Evolutionary conservation across 1,140 invertebrate species (phyloP).

Genomic region (Homarus americanus): DNA sequence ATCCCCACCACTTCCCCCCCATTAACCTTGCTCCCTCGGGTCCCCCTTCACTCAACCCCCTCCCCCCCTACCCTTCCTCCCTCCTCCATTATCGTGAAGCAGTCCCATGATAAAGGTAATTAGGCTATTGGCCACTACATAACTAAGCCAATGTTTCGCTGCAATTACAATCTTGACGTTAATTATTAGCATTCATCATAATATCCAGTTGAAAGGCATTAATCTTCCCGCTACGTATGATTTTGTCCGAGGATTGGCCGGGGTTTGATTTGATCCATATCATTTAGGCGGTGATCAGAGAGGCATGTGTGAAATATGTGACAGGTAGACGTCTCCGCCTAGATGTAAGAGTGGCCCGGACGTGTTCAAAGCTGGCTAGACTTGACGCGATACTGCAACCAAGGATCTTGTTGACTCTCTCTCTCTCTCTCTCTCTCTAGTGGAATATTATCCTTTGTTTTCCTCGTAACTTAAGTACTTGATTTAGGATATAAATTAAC

Average conservation of each 20-base stretch:
- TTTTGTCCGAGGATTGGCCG: slow-evolving; percentile 44
- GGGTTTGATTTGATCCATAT: slow-evolving; percentile 69
- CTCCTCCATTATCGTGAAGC: slow-evolving; percentile 17
- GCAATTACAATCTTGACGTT: slow-evolving; percentile 67
- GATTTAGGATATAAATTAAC: no score
- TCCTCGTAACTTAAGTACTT: no score
- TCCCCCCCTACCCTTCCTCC: background rate
- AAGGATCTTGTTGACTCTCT: no score
- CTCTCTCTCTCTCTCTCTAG: no score
- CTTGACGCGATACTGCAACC: background rate
- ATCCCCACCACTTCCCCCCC: background rate
- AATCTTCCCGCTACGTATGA: slow-evolving; percentile 64
- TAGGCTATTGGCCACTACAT: slow-evolving; percentile 56
- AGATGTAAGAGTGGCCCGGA: slow-evolving; percentile 43
- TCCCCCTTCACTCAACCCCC: background rate
- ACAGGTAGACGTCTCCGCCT: slow-evolving; percentile 62
- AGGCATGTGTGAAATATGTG: slow-evolving; percentile 61
- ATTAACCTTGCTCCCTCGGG: background rate
- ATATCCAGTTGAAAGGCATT: slow-evolving; percentile 64
- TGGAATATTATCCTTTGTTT: no score
- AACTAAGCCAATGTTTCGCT: slow-evolving; percentile 55
- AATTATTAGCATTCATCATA: slow-evolving; percentile 64
- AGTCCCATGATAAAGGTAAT: slow-evolving; percentile 49
- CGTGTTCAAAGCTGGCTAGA: background rate
- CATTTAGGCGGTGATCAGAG: slow-evolving; percentile 64